Evolutionary conservation across 2,797 vertebrate genomes (phyloP), one percentile per base, ranked within the genome.

Genomic region (Malacoctenus gilli): DNA sequence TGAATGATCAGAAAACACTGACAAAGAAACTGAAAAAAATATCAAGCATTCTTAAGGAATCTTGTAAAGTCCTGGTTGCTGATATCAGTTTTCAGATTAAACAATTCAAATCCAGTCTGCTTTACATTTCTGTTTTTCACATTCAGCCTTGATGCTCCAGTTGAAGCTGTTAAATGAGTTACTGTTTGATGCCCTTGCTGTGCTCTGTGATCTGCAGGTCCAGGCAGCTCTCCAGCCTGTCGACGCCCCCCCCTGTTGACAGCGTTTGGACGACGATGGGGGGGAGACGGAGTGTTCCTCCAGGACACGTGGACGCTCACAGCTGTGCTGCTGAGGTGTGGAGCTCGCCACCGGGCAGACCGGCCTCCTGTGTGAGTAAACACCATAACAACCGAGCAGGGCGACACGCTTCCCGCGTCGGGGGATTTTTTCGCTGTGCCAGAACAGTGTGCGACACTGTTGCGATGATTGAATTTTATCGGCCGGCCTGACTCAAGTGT

Each of bases 351-450:
- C 83, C 63, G 53, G 23, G 72, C n/a, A n/a, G 80, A 47, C 49
- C 23, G 47, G 39, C 52, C 54, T 72, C 74, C 72, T 44, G 55
- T 79, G 83, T 85, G 77, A 83, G 80, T 84, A 86, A 82, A 79
- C 73, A 78, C 64, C 57, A 56, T 59, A 64, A 73, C 69, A 66
- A 61, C 77, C 79, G 80, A 79, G 66, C 64, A 48, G 73, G 79
- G 72, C 69, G 61, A 62, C 64, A 68, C 53, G 14, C 73, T 73
- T 42, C 41, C 39, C 2, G 43, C 39, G 60, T 68, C 23, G 53
- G 72, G 66, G 54, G 52, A 43, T 77, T 79, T 36, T 73, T 66
- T 67, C 66, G 39, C 12, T 72, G 11, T 39, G 68, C 62, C 60
- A 67, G 72, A 75, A 82, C 78, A 84, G 79, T 77, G 75, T 69